These are phyloP conservation scores for Aleiodes sp. DNA, from an alignment of 1,140 invertebrate genomes.

Conservation along the genomic window DNA sequence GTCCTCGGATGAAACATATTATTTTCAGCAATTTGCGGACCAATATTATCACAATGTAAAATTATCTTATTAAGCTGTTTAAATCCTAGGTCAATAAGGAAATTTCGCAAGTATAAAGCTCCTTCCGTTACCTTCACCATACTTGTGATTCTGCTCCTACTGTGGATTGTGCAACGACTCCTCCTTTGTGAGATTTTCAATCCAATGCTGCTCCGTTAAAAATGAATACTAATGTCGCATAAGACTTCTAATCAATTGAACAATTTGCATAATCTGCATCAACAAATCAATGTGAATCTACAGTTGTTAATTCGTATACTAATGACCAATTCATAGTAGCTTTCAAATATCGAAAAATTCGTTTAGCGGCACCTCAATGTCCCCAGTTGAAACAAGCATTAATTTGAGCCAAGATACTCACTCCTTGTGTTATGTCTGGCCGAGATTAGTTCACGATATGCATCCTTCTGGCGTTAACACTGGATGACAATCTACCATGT, in stretches of 20 bases:
- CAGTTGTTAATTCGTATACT: background rate
- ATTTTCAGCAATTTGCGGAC: constrained; percentile 51
- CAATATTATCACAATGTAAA: constrained; percentile 51
- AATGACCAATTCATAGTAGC: constrained; percentile 3
- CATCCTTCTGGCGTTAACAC: constrained; percentile 1
- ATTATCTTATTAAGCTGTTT: background rate
- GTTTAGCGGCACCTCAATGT: constrained; percentile 42
- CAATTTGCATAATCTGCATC: background rate
- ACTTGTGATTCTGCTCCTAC: constrained; percentile 59
- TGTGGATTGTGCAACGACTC: constrained; percentile 26
- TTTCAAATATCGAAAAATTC: constrained; percentile 44
- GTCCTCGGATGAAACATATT: constrained; percentile 49
- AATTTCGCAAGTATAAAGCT: constrained; percentile 46
- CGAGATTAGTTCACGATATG: constrained; percentile 56
- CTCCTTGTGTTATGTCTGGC: constrained; percentile 61
- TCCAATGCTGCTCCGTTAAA: background rate
- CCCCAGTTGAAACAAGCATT: background rate
- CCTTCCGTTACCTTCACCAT: constrained; percentile 48
- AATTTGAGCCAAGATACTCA: constrained; percentile 42
- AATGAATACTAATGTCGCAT: background rate
- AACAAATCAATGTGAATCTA: background rate
- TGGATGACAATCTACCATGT: background rate
- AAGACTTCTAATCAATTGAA: background rate
- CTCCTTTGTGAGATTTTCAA: background rate
- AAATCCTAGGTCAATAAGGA: constrained; percentile 30